phyloP scores from a whole-genome alignment of 1,140 invertebrate genomes.

The Neotoxoptera formosana region DNA sequence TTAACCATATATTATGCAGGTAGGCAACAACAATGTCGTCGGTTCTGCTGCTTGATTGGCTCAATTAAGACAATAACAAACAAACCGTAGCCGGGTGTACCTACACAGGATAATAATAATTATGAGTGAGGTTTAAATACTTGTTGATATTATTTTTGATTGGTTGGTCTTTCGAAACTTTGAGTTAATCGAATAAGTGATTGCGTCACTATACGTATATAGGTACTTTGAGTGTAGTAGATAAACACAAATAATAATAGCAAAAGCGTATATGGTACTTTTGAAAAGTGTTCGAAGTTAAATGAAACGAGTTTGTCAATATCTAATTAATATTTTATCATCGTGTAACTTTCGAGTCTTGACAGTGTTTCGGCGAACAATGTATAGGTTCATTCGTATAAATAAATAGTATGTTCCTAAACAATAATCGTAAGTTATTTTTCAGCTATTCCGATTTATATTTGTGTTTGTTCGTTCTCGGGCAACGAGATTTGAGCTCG shows the following conservation, averaged over 20 bases:
- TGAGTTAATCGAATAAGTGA: not conserved
- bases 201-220: not conserved
- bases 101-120: no score
- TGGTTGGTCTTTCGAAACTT: not conserved
- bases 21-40: not conserved
- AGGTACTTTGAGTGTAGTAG: no score
- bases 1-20: no score
- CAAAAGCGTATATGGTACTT: not conserved
- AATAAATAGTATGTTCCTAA: not conserved
- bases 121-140: not conserved
- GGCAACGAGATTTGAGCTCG: not conserved
- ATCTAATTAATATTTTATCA: not conserved
- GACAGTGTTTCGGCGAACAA: not conserved
- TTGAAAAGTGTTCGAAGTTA: not conserved
- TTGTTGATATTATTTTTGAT: constrained; percentile 24
- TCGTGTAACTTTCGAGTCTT: not conserved
- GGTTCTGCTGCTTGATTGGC: not conserved
- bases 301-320: not conserved
- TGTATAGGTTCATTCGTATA: not conserved
- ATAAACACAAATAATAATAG: not conserved
- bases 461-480: not conserved
- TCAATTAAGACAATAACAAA: not conserved
- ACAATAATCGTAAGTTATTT: not conserved
- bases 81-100: no score
- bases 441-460: not conserved